These are phyloP conservation scores for Tetragonisca angustula DNA, from an alignment of 2,888 invertebrate genomes.

Conservation along the genomic window DNA sequence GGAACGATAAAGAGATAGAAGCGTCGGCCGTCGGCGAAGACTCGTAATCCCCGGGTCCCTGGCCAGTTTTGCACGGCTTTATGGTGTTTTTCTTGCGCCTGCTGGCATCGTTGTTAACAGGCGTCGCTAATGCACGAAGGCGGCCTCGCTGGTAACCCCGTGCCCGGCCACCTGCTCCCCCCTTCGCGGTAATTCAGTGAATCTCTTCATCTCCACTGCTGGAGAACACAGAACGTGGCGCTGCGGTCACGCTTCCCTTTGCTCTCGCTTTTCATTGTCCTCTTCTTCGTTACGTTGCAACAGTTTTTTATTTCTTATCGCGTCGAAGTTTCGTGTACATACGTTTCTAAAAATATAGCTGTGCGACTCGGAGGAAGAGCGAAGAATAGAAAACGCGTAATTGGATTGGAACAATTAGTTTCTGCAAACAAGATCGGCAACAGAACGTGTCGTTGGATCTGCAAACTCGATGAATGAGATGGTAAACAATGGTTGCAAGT, in stretches of 20 bases:
- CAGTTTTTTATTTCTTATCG: too few species aligned
- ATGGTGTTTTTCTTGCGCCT: constrained; percentile 73
- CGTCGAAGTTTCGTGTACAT: too few species aligned
- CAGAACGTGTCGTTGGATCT: neutral
- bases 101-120: constrained; percentile 63
- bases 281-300: too few species aligned
- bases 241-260: neutral
- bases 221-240: neutral
- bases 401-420: constrained; percentile 7
- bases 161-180: constrained; percentile 62
- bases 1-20: constrained; percentile 62
- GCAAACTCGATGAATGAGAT: neutral
- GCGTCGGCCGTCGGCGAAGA: constrained; percentile 31
- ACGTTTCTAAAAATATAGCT: neutral
- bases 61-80: constrained; percentile 66
- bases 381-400: neutral
- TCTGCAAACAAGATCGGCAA: neutral
- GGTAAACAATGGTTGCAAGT: constrained; percentile 18
- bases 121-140: constrained; percentile 67
- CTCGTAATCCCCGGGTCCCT: constrained; percentile 62
- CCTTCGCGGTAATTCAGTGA: constrained; percentile 60
- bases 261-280: too few species aligned
- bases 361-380: neutral
- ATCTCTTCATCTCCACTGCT: constrained; percentile 67
- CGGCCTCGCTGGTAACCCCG: constrained; percentile 46